Evolutionary conservation across 2,113 vertebrate species (phyloP), one percentile per base, ranked within the genome.

Genomic region (Oreochromis aureus): DNA sequence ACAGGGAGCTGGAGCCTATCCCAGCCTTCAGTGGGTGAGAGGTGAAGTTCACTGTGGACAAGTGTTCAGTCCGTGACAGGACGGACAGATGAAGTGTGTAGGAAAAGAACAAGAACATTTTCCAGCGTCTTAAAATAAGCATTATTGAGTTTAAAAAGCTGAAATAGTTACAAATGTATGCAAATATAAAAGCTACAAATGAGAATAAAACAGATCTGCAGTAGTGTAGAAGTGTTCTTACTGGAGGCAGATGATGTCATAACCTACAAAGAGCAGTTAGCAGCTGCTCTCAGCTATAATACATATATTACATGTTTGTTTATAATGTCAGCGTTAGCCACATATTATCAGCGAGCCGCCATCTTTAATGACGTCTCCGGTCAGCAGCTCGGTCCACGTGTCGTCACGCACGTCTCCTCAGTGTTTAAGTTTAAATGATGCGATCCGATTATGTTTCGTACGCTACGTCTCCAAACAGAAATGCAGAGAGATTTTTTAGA

Each of bases 221-320:
- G 66, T 71, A 9, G 7, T 16, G n/a, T 6, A 71, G n/a, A 44
- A 44, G 11, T 69, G 63, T 41, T 69, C 11, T 39, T 19, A n/a
- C 9, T 66, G 19, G 34, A 9, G 63, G 32, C 32, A n/a, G 34
- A 39, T 69, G 3, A 39, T 0, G 2, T 22, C 34, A 69, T 41
- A 69, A 1, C 39, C 3, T 10, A 44, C 12, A 44, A 46, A 44
- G 1, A 9, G 19, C 18, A n/a, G 19, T 54, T n/a, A n/a, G 8
- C 19, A 73, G 1, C 13, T 46, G 69, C 27, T 46, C 41, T 3
- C 41, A 76, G 69, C 41, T 48, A 5, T 27, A 76, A 27, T 76
- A 9, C 3, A 0, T 73, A 24, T 46, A 18, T 76, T 48, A 48
- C 41, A 46, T 1, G 2, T 76, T 27, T 76, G 24, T 48, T 18